Conservation (phyloP, 2,888 invertebrate species). For the Dynastes hyllus region DNA sequence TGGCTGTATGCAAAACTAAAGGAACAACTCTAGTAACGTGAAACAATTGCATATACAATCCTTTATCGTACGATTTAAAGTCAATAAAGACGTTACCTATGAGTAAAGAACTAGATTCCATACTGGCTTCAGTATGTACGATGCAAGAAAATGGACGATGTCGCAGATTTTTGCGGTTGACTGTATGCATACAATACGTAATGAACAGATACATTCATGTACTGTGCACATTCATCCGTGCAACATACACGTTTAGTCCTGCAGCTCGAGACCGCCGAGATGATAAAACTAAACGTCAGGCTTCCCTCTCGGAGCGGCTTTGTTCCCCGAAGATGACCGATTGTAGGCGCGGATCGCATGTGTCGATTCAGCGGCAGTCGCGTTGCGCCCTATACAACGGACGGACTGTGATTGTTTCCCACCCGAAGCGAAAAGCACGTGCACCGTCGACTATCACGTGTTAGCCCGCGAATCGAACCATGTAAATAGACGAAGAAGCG, state of each 20-base stretch:
- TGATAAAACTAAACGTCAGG: slow-evolving; percentile 26
- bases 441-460: slow-evolving; percentile 63
- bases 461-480: slow-evolving; percentile 54
- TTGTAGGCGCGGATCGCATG: slow-evolving; percentile 64
- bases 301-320: slow-evolving; percentile 61
- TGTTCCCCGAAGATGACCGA: slow-evolving; percentile 67
- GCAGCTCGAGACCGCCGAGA: slow-evolving; percentile 13
- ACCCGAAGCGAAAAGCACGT: slow-evolving; percentile 63
- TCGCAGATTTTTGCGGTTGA: too few relatives aligned
- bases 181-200: neutral
- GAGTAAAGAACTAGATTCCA: too few relatives aligned
- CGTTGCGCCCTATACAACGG: slow-evolving; percentile 65
- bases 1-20: too few relatives aligned
- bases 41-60: too few relatives aligned
- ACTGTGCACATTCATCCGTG: neutral
- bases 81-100: too few relatives aligned
- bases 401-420: slow-evolving; percentile 65
- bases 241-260: neutral
- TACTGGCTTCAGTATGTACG: too few relatives aligned
- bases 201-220: too few relatives aligned
- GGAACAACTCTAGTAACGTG: too few relatives aligned
- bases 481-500: slow-evolving; percentile 50
- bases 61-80: too few relatives aligned
- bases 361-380: slow-evolving; percentile 66
- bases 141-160: too few relatives aligned